Conservation (phyloP, 2,888 invertebrate genomes). For the Sminthurinus aureus region DNA sequence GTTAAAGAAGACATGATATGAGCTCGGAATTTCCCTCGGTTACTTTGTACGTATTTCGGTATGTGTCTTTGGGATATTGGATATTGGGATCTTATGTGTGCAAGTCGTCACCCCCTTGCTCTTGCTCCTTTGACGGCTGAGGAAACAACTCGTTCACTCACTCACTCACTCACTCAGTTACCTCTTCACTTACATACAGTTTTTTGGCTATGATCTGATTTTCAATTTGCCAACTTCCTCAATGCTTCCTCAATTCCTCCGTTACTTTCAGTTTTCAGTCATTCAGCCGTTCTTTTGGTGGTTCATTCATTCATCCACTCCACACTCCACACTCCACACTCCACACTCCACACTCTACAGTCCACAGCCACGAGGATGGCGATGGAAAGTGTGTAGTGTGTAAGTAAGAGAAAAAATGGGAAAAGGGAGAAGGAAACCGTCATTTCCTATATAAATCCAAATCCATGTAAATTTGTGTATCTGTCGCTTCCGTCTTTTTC, state of each 20-base stretch:
- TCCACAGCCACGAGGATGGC: not conserved
- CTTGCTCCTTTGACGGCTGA: not conserved
- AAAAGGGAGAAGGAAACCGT: slow-evolving; percentile 24
- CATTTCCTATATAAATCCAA: too few relatives aligned
- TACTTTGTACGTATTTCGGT: too few relatives aligned
- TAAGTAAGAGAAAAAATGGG: slow-evolving; percentile 6
- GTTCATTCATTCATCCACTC: too few relatives aligned
- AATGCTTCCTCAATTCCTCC: slow-evolving; percentile 36
- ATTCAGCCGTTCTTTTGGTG: slow-evolving; percentile 12
- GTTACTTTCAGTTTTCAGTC: slow-evolving; percentile 39
- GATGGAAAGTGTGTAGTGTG: not conserved
- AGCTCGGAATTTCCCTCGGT: too few relatives aligned
- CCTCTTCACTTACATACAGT: not conserved
- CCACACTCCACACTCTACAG: not conserved
- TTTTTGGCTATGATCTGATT: slow-evolving; percentile 47
- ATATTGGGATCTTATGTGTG: too few relatives aligned
- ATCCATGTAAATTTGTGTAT: too few relatives aligned
- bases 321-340: not conserved
- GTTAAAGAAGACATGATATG: too few relatives aligned
- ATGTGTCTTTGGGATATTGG: too few relatives aligned
- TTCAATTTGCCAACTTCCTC: slow-evolving; percentile 48
- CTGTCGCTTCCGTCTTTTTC: not conserved
- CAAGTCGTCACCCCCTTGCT: not conserved
- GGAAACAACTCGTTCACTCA: not conserved
- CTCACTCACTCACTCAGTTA: not conserved